Evolutionary conservation across 2,113 vertebrate genomes (phyloP).

Genomic region (Copsychus sechellarum): DNA sequence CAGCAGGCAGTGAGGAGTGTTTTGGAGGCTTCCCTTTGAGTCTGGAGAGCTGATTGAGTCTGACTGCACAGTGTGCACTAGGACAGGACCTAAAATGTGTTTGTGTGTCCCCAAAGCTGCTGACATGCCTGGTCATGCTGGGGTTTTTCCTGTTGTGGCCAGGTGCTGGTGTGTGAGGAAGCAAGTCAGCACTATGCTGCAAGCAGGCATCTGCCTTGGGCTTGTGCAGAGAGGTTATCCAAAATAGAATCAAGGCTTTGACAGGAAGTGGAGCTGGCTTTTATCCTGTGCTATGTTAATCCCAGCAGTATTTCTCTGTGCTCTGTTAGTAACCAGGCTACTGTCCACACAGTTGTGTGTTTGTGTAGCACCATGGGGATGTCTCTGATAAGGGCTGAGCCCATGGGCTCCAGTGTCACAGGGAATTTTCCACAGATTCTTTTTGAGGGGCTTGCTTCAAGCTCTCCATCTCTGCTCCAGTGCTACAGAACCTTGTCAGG

Average conservation of each 20-base stretch:
- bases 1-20: background rate
- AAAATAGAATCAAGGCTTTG: background rate
- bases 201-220: background rate
- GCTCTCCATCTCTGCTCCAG: background rate
- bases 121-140: background rate
- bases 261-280: background rate
- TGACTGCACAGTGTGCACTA: background rate
- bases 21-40: background rate
- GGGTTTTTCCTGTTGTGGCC: background rate
- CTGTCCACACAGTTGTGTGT: background rate
- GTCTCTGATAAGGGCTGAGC: background rate
- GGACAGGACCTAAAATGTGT: background rate
- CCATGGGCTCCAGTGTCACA: background rate
- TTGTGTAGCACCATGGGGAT: background rate
- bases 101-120: background rate
- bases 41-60: background rate
- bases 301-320: background rate
- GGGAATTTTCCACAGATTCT: background rate
- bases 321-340: background rate
- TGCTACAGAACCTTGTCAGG: background rate
- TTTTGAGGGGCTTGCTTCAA: background rate
- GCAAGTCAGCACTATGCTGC: background rate
- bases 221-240: background rate
- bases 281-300: background rate
- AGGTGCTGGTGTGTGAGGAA: background rate